Percentiles rank a stretch among this genome's conserved stretches.
Conservation (phyloP, 2,888 invertebrate species). For the Iphiclides podalirius region DNA sequence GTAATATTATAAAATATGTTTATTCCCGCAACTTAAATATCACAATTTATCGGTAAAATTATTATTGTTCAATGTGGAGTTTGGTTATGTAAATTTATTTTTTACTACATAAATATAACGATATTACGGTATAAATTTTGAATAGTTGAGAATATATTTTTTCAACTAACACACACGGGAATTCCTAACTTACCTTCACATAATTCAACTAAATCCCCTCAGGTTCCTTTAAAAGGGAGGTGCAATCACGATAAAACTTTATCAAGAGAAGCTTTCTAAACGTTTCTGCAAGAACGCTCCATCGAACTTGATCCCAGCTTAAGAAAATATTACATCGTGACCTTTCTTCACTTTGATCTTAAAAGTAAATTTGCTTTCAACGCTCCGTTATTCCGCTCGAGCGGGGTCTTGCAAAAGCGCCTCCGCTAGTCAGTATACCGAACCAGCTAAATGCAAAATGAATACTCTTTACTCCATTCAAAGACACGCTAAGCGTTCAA, state of each 20-base stretch:
- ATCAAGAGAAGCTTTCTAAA: background rate
- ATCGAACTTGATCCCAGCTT: slow-evolving; percentile 1
- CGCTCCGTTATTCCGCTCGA: slow-evolving; percentile 1
- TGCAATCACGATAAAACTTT: slow-evolving; percentile 7
- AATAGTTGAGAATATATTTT: too few species aligned
- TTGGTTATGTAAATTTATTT: too few species aligned
- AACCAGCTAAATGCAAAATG: slow-evolving; percentile 4
- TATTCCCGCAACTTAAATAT: too few species aligned
- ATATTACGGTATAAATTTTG: too few species aligned
- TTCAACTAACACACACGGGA: too few species aligned
- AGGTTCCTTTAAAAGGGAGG: background rate
- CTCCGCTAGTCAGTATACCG: slow-evolving; percentile 3
- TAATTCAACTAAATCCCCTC: too few species aligned
- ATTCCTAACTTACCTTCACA: too few species aligned
- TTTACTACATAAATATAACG: too few species aligned
- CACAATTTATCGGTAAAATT: too few species aligned
- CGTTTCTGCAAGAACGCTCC: background rate
- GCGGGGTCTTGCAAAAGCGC: background rate
- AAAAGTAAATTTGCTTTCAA: slow-evolving; percentile 11
- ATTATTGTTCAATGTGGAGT: too few species aligned
- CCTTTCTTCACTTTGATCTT: slow-evolving; percentile 17
- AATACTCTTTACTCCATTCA: slow-evolving; percentile 6
- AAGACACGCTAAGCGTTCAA: slow-evolving; percentile 11
- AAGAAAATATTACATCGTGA: slow-evolving; percentile 16
- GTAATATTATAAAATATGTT: too few species aligned